Evolutionary conservation across 2,888 invertebrate genomes (phyloP), one percentile per base, ranked within the genome.

Genomic region (Rutpela maculata): DNA sequence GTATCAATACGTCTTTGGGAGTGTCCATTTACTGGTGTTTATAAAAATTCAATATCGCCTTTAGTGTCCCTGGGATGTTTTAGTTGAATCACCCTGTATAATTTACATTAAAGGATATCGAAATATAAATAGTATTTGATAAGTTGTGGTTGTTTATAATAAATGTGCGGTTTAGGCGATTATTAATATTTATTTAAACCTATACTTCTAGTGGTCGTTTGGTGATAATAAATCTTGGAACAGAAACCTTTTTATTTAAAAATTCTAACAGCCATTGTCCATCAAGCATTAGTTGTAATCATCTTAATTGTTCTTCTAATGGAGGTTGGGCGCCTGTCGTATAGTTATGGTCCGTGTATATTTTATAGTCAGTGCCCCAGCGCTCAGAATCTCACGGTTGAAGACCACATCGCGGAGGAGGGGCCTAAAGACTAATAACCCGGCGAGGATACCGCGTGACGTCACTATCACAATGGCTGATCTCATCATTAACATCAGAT

Each of bases 401-500:
- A 77, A 78, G 83, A 83, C 82, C 80, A 81, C 79, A 83, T 79
- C 78, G 81, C 81, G 82, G 83, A 85, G 88, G 88, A 87, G 88
- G 86, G 81, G 87, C 86, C 81, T 84, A 80, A 77, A 84, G 85
- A 83, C 80, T 88, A 86, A 87, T 87, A 87, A 88, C 87, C 87
- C 85, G 85, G 78, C 81, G 81, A 82, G 82, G 82, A 83, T 81
- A 80, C 82, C 81, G 66, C 76, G 79, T 86, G 88, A 88, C 87
- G 87, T 87, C 86, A 86, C 79, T 83, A 84, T 84, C 84, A 83
- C 86, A 84, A 86, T 86, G 86, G 86, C 86, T 85, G 86, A 84
- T 84, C 79, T 43, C 63, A 74, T 78, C 78, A 77, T 79, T 76
- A 74, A 75, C 76, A 78, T 76, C 74, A 71, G 71, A 70, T 71